Evolutionary conservation across 2,888 invertebrate species (phyloP).

Genomic region (Campopleginae sp.): DNA sequence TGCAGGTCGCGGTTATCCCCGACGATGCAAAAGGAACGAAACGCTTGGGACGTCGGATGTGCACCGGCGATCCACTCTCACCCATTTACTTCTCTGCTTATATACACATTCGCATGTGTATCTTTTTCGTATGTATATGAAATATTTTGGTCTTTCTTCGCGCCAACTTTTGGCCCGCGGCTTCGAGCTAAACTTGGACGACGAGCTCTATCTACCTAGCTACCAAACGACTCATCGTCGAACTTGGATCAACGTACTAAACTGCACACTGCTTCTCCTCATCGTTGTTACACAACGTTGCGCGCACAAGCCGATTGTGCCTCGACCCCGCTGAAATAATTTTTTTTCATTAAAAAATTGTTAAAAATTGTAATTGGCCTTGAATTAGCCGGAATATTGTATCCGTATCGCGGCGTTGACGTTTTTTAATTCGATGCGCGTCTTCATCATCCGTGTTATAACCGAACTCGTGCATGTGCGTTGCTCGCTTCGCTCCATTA

Average conservation of each 20-base stretch:
- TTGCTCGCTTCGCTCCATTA: slow-evolving; percentile 29
- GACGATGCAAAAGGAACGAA: slow-evolving; percentile 70
- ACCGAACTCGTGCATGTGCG: neutral
- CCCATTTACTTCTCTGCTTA: slow-evolving; percentile 40
- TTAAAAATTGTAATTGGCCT: neutral
- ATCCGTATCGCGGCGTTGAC: neutral
- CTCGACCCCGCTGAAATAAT: too few species aligned
- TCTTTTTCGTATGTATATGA: neutral
- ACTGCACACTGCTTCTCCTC: slow-evolving; percentile 39
- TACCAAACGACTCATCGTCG: slow-evolving; percentile 65
- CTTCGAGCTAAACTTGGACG: slow-evolving; percentile 64
- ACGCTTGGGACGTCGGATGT: slow-evolving; percentile 54
- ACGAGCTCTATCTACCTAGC: slow-evolving; percentile 55
- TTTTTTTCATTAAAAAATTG: neutral
- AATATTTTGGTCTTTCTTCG: slow-evolving; percentile 42
- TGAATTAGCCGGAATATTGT: neutral
- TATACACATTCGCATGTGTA: slow-evolving; percentile 12
- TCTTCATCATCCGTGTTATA: neutral
- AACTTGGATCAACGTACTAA: slow-evolving; percentile 73
- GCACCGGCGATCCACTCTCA: slow-evolving; percentile 56
- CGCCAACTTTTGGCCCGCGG: slow-evolving; percentile 57
- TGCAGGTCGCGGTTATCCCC: slow-evolving; percentile 79
- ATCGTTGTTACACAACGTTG: neutral
- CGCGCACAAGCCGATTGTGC: too few species aligned
- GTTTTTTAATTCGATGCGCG: neutral